phyloP scores from a whole-genome alignment of 2,797 vertebrate species.

The Taenioides sp. region DNA sequence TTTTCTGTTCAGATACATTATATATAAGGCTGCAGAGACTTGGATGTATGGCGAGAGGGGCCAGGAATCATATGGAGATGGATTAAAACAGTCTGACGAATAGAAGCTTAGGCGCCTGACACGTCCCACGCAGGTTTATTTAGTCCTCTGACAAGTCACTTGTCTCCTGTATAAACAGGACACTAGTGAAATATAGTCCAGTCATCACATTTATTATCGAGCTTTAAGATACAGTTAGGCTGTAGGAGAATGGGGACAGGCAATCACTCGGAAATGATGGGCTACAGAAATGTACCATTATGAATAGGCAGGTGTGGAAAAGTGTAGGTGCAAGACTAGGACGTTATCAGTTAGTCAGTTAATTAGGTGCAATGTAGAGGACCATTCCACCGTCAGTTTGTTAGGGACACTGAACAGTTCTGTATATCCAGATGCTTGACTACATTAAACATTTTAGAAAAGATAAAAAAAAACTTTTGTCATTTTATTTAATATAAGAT shows the following conservation, averaged over 20 bases:
- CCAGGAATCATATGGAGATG: conserved; percentile 87
- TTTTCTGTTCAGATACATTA: conserved; percentile 89
- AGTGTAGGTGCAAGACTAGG: neutral
- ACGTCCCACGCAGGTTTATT: conserved; percentile 83
- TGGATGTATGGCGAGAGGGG: conserved; percentile 87
- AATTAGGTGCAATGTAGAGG: neutral
- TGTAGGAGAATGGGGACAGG: conserved; percentile 27
- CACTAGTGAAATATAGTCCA: conserved; percentile 66
- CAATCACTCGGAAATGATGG: conserved; percentile 11
- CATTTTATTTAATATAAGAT: no score
- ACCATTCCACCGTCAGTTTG: neutral
- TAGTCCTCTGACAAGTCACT: conserved; percentile 88
- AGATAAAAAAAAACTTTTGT: no score
- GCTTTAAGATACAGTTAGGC: conserved; percentile 35
- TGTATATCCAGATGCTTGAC: neutral
- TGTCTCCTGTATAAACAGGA: conserved; percentile 87
- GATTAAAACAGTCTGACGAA: conserved; percentile 90
- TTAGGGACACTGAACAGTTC: neutral
- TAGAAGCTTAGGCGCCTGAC: conserved; percentile 76
- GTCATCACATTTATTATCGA: conserved; percentile 37
- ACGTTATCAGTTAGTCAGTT: conserved; percentile 9
- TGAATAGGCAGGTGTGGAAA: conserved; percentile 7
- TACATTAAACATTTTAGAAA: neutral
- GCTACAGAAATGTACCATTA: conserved; percentile 5
- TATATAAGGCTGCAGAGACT: conserved; percentile 87